phyloP scores from a whole-genome alignment of 2,113 vertebrate species.

The Sinocyclocheilus anophthalmus region DNA sequence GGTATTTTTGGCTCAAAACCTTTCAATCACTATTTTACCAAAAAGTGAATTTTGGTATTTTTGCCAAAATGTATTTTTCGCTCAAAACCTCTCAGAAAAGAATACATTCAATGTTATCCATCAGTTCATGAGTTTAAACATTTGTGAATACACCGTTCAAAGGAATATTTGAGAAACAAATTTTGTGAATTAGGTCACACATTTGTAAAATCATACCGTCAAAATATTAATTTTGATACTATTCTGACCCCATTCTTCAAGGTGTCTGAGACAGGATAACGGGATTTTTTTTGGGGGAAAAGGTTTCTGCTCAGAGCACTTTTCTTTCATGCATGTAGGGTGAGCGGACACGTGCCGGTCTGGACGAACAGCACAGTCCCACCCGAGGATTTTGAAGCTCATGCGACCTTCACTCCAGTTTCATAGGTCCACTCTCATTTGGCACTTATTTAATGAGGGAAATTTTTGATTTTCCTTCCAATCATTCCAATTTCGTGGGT shows the following conservation, averaged over 20 bases:
- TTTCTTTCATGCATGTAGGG: conserved; percentile 47
- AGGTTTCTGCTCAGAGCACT: conserved; percentile 14
- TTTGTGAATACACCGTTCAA: background rate
- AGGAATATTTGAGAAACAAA: background rate
- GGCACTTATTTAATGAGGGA: conserved; percentile 22
- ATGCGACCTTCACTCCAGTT: conserved; percentile 23
- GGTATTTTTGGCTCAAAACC: too few relatives aligned
- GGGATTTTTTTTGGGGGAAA: background rate
- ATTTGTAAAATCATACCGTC: background rate
- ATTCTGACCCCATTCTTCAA: conserved; percentile 15
- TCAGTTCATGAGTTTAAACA: background rate
- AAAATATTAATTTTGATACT: background rate
- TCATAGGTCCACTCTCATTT: background rate
- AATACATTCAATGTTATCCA: background rate
- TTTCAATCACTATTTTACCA: background rate
- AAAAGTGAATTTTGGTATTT: background rate
- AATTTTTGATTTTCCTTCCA: conserved; percentile 2
- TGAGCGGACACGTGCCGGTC: background rate
- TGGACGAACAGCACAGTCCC: background rate
- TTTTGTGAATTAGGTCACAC: background rate
- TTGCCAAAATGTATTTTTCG: background rate
- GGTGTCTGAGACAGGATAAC: conserved; percentile 8
- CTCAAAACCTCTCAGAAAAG: background rate
- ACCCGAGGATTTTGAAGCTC: conserved; percentile 17
- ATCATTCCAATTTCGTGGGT: conserved; percentile 49